Evolutionary conservation across 2,888 invertebrate species (phyloP), one percentile per base, ranked within the genome.

Genomic region (Volucella bombylans): DNA sequence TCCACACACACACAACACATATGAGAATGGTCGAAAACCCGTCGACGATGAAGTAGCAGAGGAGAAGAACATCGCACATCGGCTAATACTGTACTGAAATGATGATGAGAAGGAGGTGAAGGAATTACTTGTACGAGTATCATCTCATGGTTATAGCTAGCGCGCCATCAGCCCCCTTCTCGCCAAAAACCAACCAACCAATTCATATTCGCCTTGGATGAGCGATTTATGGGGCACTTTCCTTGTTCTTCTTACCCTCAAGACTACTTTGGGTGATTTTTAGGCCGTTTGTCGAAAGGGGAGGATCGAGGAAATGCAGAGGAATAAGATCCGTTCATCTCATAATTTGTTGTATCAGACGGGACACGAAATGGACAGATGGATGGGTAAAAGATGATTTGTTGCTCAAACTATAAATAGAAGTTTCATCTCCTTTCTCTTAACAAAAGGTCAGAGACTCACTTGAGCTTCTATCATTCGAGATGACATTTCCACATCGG

Each of bases 331-430:
- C 31, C 38, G 23, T 67, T 72, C 82, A 82, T 76, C 71, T 80
- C 80, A 85, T 85, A 85, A 83, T 85, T 80, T 76, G 83, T 80
- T 80, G 80, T 76, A 80, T 83, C 74, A 80, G 83, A 78, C 69
- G 73, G 76, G 76, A 86, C 83, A 77, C 82, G 86, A 78, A 86
- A 83, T 69, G 72, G 82, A 71, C 86, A 79, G 86, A 81, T 83
- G 80, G 68, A 77, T 77, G 68, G 80, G 31, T 31, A 62, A 77
- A 76, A 85, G 76, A 85, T 85, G 85, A 85, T 85, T 85, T 85
- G 85, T 85, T 72, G 80, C 76, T 62, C 55, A 45, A 38, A 49
- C 76, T 85, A 85, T 80, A 76, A 72, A 85, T 81, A 85, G 67
- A 50, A 64, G 47, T 31, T 4, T 18, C 15, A 3, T 14, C 14